Evolutionary conservation across 2,113 vertebrate species (phyloP).

Genomic region (human): DNA sequence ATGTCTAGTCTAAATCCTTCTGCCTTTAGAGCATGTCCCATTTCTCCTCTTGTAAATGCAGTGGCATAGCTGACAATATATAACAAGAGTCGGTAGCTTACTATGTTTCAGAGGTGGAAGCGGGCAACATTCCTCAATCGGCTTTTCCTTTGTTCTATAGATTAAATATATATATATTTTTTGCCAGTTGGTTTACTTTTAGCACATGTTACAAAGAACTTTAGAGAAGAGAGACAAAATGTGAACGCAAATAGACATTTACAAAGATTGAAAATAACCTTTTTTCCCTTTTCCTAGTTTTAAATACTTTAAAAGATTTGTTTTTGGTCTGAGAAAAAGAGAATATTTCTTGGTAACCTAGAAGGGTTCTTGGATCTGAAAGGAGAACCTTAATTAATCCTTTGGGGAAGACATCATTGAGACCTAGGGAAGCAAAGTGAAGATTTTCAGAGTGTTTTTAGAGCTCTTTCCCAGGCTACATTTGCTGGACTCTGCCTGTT

Average conservation of each 20-base stretch:
- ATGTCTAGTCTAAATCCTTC: not conserved
- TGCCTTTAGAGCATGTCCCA: not conserved
- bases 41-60: not conserved
- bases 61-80: not conserved
- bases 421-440: not conserved
- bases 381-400: not conserved
- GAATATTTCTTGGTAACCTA: not conserved
- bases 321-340: not conserved
- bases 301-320: not conserved
- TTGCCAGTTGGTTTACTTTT: not conserved
- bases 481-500: not conserved
- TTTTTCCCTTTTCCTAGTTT: not conserved
- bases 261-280: not conserved
- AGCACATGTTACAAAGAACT: not conserved
- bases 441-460: conserved; percentile 15
- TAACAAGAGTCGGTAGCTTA: not conserved
- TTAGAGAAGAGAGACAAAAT: conserved; percentile 16
- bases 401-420: not conserved
- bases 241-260: conserved; percentile 3
- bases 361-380: not conserved
- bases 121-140: not conserved
- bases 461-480: not conserved
- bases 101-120: not conserved
- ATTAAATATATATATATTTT: not conserved
- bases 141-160: not conserved